Base-by-base conservation (phyloP, 2,888 invertebrate species). In the Muscina levida region DNA sequence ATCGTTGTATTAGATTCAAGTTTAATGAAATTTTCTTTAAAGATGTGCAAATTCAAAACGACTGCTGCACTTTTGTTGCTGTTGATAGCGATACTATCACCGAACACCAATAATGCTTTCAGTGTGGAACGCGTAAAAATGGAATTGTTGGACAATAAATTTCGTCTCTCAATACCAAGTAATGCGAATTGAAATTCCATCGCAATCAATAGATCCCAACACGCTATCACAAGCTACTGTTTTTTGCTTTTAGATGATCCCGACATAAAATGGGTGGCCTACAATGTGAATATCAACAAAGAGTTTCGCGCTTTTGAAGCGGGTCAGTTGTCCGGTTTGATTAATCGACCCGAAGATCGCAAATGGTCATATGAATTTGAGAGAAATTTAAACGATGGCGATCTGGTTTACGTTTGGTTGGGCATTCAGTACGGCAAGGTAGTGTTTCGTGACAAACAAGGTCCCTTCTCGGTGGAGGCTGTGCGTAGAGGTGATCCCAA, bases 251-350 rank as follows among this genome's bases (percentile, higher is more conserved):
- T 80, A 92, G 94, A 93, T 87, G 89, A 89, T 24, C 86, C 91
- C 1, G 92, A 92, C 1, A 84, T 93, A 0, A 89, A 90, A 65
- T 86, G 93, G 5, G 94, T 95, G 85, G 93, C 91, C 0, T 94
- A 94, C 87, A 93, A 95, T 89, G 94, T 93, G 0, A 93, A 93
- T 82, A 85, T 93, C 15, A 94, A 94, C 87, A 90, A 91, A 26
- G 85, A 86, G 0, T 92, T 94, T 76, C 86, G 82, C 0, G 84
- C 87, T 1, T 90, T 89, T 6, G 91, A 92, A 68, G 89, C 91
- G 0, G 95, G 95, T 0, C 88, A 91, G 1, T 91, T 93, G 46
- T 86, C 88, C 0, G 92, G 91, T 0, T 93, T 93, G 77, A 87
- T 92, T 0, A 86, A 86, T 0, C 71, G 82, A 1, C 85, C 93